Evolutionary conservation across 37 sponge, comb jelly and placozoan genomes (phyloP).

Genomic region (Hormiphora californensis): DNA sequence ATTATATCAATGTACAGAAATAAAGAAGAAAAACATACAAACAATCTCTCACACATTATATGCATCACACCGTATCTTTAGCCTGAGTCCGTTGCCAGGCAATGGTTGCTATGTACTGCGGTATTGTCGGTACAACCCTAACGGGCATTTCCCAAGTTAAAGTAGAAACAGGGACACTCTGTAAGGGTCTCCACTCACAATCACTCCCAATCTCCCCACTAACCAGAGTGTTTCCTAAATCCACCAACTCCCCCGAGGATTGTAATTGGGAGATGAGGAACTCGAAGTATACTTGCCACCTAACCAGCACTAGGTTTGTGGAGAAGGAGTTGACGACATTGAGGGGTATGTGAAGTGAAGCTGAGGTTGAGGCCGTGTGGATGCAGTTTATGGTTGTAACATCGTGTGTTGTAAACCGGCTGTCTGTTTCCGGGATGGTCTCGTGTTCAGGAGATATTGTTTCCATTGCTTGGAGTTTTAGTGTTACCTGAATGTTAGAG

Average conservation of each 20-base stretch:
- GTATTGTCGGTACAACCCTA: slow-evolving; percentile 41
- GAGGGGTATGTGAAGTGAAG: slow-evolving; percentile 23
- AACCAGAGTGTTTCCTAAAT: neutral
- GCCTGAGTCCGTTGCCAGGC: slow-evolving; percentile 49
- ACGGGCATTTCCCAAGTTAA: slow-evolving; percentile 26
- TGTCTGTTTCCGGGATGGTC: neutral
- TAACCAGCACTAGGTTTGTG: slow-evolving; percentile 27
- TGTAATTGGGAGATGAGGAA: slow-evolving; percentile 21
- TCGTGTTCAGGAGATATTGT: slow-evolving; percentile 38
- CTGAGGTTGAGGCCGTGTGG: slow-evolving; percentile 4
- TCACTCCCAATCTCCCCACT: neutral
- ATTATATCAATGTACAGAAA: too few species aligned
- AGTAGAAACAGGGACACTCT: slow-evolving; percentile 13
- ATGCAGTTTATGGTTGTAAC: neutral
- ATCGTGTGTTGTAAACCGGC: slow-evolving; percentile 23
- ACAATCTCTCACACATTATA: too few species aligned
- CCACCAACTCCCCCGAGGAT: neutral
- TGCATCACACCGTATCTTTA: slow-evolving; percentile 2
- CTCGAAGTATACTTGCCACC: slow-evolving; percentile 48
- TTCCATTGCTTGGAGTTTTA: slow-evolving; percentile 30
- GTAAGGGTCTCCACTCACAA: slow-evolving; percentile 47
- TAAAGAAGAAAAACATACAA: too few species aligned
- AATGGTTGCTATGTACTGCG: slow-evolving; percentile 24
- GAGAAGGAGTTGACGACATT: slow-evolving; percentile 44
- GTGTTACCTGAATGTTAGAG: slow-evolving; percentile 31